A percentile compares a stretch with the other conserved stretches of the same genome.
phyloP scores from a whole-genome alignment of 30 jellyfish, hydroid and myxozoan genomes.

The Chrysaora quinquecirrha region DNA sequence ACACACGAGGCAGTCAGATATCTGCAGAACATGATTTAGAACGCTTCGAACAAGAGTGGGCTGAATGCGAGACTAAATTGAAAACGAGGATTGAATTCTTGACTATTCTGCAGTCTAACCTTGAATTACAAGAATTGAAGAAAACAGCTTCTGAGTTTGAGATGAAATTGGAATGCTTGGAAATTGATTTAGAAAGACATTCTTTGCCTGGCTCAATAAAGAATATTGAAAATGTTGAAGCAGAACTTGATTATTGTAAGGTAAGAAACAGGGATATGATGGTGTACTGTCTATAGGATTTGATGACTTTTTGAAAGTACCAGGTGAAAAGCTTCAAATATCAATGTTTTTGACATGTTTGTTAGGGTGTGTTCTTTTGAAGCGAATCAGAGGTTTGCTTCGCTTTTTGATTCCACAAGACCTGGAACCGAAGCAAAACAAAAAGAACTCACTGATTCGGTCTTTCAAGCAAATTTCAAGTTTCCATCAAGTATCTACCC shows the following conservation, averaged over 20 bases:
- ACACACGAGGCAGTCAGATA: conserved; percentile 9
- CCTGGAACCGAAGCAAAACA: no score
- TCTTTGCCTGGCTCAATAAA: neutral
- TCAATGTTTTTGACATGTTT: neutral
- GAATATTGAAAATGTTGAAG: conserved; percentile 1
- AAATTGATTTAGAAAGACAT: conserved; percentile 31
- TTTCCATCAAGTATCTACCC: no score
- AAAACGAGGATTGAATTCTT: conserved; percentile 35
- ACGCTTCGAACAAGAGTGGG: conserved; percentile 21
- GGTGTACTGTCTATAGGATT: neutral
- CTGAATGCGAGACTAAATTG: conserved; percentile 25
- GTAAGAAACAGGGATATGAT: neutral
- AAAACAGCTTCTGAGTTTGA: conserved; percentile 33
- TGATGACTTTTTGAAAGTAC: neutral
- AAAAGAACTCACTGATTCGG: no score
- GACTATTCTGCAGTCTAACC: conserved; percentile 3
- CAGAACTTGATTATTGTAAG: conserved; percentile 13
- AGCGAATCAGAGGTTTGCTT: no score
- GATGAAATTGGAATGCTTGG: conserved; percentile 22
- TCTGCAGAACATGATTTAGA: conserved; percentile 12
- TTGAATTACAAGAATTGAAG: conserved; percentile 39
- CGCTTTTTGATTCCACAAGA: no score
- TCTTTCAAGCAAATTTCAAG: no score
- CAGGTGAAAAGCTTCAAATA: neutral
- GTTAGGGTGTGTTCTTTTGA: neutral